A percentile compares a stretch with the other conserved stretches of the same genome.
phyloP scores from a whole-genome alignment of 2,797 vertebrate species.

The Acanthornis magna region DNA sequence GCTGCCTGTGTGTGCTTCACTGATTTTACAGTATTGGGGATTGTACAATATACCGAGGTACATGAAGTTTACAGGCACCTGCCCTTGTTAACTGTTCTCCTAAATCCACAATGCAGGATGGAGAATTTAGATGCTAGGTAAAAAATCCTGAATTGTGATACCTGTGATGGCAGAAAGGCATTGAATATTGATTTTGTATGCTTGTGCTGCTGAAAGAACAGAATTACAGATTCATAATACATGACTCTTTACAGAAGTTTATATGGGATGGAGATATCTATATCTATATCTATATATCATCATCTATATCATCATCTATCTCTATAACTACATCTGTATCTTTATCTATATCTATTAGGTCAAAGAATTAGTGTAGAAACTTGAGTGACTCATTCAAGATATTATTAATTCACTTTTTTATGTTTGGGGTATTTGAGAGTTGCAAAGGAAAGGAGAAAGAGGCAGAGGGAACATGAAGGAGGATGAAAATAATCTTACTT shows the following conservation, averaged over 20 bases:
- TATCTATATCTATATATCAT: too few relatives aligned
- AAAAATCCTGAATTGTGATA: neutral
- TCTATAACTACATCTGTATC: neutral
- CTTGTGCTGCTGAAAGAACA: neutral
- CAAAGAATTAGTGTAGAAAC: neutral
- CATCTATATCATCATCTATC: neutral
- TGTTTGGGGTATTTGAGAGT: neutral
- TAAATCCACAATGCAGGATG: neutral
- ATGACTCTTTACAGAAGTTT: neutral
- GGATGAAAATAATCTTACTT: neutral
- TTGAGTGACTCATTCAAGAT: neutral
- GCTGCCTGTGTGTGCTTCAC: fast-evolving
- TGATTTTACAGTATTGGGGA: neutral
- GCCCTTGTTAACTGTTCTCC: neutral
- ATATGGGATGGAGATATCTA: neutral
- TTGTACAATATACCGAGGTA: neutral
- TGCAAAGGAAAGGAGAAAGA: neutral
- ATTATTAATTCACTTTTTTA: neutral
- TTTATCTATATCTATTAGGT: neutral
- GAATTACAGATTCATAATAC: neutral
- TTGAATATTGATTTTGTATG: neutral
- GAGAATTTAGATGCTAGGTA: neutral
- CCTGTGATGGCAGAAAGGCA: neutral
- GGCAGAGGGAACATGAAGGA: neutral
- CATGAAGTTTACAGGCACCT: neutral